Evolutionary conservation across 2,113 vertebrate genomes (phyloP).

Genomic region (Psilopsiagon aurifrons): DNA sequence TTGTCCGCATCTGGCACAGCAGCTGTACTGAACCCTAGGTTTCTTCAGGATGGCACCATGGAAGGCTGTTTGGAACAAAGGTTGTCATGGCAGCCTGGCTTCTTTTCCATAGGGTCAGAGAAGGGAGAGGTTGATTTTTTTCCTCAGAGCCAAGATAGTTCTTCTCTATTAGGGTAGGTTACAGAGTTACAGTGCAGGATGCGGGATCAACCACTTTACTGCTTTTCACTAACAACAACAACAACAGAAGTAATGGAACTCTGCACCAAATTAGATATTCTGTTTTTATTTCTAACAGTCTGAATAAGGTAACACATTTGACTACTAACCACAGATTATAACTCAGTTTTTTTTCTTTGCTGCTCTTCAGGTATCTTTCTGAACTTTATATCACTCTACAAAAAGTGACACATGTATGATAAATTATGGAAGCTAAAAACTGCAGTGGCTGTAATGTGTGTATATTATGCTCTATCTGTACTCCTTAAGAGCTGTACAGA

Average conservation of each 20-base stretch:
- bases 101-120: constrained; percentile 82
- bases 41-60: constrained; percentile 91
- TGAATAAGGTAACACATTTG: constrained; percentile 64
- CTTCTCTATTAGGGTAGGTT: constrained; percentile 79
- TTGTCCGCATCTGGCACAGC: constrained; percentile 96
- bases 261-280: constrained; percentile 52
- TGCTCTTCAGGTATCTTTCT: constrained; percentile 46
- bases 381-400: background rate
- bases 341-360: constrained; percentile 31
- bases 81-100: constrained; percentile 84
- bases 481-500: background rate
- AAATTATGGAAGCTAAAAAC: background rate
- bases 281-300: constrained; percentile 61
- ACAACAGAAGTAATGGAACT: constrained; percentile 60
- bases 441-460: background rate
- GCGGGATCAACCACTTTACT: constrained; percentile 68
- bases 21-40: constrained; percentile 92
- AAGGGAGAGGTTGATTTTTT: constrained; percentile 82
- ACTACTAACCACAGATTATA: constrained; percentile 57
- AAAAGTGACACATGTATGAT: background rate
- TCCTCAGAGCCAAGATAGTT: constrained; percentile 77
- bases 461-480: background rate
- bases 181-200: constrained; percentile 61
- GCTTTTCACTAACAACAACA: constrained; percentile 64
- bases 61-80: constrained; percentile 93